phyloP scores from a whole-genome alignment of 2,797 vertebrate genomes.

The Tinamus major region DNA sequence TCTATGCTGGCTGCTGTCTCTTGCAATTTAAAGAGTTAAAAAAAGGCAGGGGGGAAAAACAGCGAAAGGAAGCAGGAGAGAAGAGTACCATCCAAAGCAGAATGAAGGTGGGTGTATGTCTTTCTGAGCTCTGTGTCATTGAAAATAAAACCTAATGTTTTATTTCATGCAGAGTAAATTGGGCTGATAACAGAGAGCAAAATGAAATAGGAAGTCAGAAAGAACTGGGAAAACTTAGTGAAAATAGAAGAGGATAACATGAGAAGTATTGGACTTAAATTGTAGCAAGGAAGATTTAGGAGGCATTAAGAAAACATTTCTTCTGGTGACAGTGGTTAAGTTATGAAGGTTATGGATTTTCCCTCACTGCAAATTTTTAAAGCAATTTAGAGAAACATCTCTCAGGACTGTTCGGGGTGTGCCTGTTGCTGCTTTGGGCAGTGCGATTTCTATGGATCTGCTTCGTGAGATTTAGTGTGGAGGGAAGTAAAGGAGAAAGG shows the following conservation, averaged over 20 bases:
- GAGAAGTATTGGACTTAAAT: not conserved
- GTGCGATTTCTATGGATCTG: not conserved
- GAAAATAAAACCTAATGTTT: conserved; percentile 10
- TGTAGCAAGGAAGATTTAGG: not conserved
- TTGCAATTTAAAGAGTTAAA: not conserved
- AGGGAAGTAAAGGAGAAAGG: not conserved
- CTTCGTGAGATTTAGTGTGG: not conserved
- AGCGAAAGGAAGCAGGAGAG: not conserved
- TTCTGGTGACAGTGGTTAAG: not conserved
- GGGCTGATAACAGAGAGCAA: not conserved
- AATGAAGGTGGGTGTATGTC: not conserved
- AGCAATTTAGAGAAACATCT: not conserved
- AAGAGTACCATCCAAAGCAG: not conserved
- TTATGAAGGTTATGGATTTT: conserved; percentile 37
- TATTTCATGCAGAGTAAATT: not conserved
- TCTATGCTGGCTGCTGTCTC: not conserved
- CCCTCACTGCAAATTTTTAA: not conserved
- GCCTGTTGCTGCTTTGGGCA: conserved; percentile 1
- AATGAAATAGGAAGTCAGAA: not conserved
- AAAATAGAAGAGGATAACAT: not conserved
- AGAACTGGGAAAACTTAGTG: not conserved
- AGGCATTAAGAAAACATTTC: not conserved
- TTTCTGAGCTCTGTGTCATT: not conserved
- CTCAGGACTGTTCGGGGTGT: not conserved
- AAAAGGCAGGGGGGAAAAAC: not conserved